phyloP scores from a whole-genome alignment of 2,888 invertebrate species.

The Neoscelio sp. region DNA sequence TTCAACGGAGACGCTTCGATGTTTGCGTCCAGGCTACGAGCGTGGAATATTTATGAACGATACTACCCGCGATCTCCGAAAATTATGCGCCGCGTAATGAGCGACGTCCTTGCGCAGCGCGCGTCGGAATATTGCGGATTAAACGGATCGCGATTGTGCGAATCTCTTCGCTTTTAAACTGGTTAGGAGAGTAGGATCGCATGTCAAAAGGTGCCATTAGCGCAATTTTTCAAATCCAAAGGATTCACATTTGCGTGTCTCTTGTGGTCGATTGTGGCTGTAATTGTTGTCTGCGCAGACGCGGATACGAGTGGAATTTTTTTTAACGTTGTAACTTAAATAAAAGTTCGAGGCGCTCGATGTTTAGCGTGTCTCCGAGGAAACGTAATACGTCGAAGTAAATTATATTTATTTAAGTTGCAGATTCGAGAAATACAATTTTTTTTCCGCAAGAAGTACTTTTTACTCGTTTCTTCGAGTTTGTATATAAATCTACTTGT shows the following conservation, averaged over 20 bases:
- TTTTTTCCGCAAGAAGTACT: too few species aligned
- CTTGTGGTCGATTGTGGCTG: conserved; percentile 9
- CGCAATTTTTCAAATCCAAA: conserved; percentile 6
- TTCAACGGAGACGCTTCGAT: conserved; percentile 41
- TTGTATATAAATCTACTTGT: too few species aligned
- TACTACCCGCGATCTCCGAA: conserved; percentile 43
- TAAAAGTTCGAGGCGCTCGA: too few species aligned
- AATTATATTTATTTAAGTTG: too few species aligned
- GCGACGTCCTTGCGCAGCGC: conserved; percentile 28
- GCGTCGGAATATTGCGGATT: conserved; percentile 6
- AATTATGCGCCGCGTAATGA: conserved; percentile 32
- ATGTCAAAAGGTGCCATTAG: neutral
- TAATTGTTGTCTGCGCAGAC: conserved; percentile 18
- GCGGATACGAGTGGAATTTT: neutral
- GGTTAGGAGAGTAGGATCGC: neutral
- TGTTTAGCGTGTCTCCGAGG: too few species aligned
- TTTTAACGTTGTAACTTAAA: too few species aligned
- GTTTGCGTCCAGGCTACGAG: conserved; percentile 43
- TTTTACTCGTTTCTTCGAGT: too few species aligned
- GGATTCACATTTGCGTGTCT: conserved; percentile 21
- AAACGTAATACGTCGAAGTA: too few species aligned
- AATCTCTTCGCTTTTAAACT: neutral
- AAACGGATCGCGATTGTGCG: neutral
- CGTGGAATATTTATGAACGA: conserved; percentile 57
- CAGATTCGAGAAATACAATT: too few species aligned